A percentile compares a stretch with the other conserved stretches of the same genome.
Conservation (phyloP, 1,140 invertebrate species). For the Drosophila nigromelanica region DNA sequence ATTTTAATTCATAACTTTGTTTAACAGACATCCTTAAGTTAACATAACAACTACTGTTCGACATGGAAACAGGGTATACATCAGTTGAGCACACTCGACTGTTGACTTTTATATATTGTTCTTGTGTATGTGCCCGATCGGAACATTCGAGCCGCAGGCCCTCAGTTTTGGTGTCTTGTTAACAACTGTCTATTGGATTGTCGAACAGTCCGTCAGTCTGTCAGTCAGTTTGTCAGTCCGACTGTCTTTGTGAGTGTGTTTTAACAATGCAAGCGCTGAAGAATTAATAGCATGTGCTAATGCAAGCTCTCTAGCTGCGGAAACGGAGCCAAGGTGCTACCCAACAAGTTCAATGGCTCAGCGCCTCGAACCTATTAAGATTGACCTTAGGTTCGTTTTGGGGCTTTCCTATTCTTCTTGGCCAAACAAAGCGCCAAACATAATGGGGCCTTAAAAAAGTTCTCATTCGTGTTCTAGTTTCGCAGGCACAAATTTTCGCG, state of each 20-base stretch:
- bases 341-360: constrained; percentile 77
- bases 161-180: constrained; percentile 25
- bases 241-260: constrained; percentile 9
- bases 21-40: too few species aligned
- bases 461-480: constrained; percentile 81
- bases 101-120: background rate
- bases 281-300: constrained; percentile 41
- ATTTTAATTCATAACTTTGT: too few species aligned
- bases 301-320: constrained; percentile 24
- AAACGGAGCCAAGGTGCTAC: constrained; percentile 45
- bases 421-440: constrained; percentile 69
- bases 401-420: constrained; percentile 40
- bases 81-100: background rate
- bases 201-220: constrained; percentile 16
- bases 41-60: too few species aligned
- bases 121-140: too few species aligned
- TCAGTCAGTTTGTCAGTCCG: background rate
- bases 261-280: constrained; percentile 44
- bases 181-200: constrained; percentile 25
- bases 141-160: constrained; percentile 21
- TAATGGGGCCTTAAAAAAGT: constrained; percentile 60
- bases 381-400: constrained; percentile 67
- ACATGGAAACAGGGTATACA: background rate
- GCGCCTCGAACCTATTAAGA: constrained; percentile 62
- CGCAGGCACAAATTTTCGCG: constrained; percentile 50